A percentile compares a stretch with the other conserved stretches of the same genome.
These are phyloP conservation scores for Drosophila barbarae DNA, from an alignment of 2,888 invertebrate genomes.

Conservation along the genomic window DNA sequence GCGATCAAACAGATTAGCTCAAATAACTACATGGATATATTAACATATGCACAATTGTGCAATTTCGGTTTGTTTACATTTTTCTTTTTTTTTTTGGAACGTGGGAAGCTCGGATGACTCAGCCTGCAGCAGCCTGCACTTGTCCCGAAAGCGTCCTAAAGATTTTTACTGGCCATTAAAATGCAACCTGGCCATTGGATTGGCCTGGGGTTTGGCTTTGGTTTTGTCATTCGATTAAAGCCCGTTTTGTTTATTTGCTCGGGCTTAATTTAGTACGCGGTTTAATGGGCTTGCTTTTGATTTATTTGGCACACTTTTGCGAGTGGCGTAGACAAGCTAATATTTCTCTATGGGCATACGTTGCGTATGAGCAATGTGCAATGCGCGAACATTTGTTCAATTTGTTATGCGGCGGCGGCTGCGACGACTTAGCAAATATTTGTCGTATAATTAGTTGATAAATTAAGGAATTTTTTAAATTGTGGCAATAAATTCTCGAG, in stretches of 20 bases:
- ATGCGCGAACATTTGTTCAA: constrained; percentile 14
- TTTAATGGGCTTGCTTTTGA: constrained; percentile 58
- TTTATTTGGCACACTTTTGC: constrained; percentile 68
- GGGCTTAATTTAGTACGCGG: constrained; percentile 52
- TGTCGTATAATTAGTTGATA: constrained; percentile 18
- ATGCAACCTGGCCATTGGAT: constrained; percentile 31
- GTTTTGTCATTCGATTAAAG: constrained; percentile 42
- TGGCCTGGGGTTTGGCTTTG: constrained; percentile 4
- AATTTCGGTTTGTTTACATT: constrained; percentile 17
- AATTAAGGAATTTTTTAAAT: constrained; percentile 20
- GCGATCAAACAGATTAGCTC: constrained; percentile 1
- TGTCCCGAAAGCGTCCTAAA: constrained; percentile 46
- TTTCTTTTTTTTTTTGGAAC: constrained; percentile 17
- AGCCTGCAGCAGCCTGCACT: constrained; percentile 26
- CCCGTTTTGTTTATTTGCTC: constrained; percentile 52
- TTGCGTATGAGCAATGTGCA: constrained; percentile 56
- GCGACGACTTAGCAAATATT: constrained; percentile 1
- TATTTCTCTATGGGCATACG: constrained; percentile 49
- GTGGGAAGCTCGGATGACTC: constrained; percentile 31
- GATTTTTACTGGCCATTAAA: constrained; percentile 46
- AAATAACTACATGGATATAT: background rate
- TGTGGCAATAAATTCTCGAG: background rate
- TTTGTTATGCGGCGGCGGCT: constrained; percentile 11
- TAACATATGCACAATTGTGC: constrained; percentile 19
- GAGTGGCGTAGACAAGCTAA: constrained; percentile 45